A percentile compares a stretch with the other conserved stretches of the same genome.
Conservation (phyloP, 2,113 vertebrate species). For the Triplophysa dalaica region DNA sequence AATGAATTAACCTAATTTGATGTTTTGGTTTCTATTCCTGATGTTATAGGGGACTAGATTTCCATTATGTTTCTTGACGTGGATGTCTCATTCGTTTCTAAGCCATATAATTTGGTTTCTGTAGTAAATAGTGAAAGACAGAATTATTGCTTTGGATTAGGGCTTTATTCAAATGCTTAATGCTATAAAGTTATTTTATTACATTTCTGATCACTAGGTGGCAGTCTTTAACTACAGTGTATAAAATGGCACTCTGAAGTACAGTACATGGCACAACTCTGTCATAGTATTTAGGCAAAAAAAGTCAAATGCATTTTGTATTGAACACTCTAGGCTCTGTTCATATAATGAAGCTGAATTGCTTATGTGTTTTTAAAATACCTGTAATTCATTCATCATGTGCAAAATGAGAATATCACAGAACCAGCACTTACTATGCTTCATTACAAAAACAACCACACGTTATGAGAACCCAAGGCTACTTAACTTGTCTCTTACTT, state of each 20-base stretch:
- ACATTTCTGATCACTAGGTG: conserved; percentile 61
- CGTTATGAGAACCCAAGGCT: background rate
- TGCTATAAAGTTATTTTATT: background rate
- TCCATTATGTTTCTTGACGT: no score
- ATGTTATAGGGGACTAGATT: no score
- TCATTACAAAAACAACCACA: background rate
- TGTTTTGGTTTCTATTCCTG: background rate
- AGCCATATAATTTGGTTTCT: no score
- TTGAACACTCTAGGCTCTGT: background rate
- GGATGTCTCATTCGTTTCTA: no score
- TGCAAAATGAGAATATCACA: background rate
- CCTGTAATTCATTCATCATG: background rate
- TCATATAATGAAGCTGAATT: background rate
- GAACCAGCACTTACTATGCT: background rate
- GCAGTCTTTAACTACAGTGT: conserved; percentile 60
- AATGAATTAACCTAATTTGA: background rate
- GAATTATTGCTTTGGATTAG: no score
- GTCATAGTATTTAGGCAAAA: background rate
- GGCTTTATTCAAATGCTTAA: no score
- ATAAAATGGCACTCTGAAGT: background rate
- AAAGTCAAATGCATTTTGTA: background rate
- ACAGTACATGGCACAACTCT: background rate
- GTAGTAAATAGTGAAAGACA: no score
- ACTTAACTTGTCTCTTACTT: background rate
- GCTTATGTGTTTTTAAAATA: background rate